Conservation (phyloP, 2,113 vertebrate species). For the Oriolus oriolus region DNA sequence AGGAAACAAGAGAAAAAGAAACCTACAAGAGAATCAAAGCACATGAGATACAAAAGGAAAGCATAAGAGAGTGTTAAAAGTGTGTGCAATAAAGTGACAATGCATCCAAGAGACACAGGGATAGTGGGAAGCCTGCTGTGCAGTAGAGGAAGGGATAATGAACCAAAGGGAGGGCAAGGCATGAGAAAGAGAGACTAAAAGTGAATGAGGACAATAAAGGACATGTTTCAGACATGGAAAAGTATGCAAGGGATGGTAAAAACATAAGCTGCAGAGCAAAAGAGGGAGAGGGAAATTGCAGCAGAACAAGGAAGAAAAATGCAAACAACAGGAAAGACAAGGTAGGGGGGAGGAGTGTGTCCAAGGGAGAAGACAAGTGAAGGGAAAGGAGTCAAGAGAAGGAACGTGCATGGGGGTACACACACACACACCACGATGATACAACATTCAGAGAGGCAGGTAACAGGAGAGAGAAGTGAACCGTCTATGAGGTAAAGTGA, state of each 20-base stretch:
- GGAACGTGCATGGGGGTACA: not conserved
- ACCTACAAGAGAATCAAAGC: not conserved
- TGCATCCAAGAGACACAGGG: not conserved
- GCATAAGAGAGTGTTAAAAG: not conserved
- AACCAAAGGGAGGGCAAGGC: not conserved
- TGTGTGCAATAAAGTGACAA: fast-evolving
- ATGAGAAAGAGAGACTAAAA: not conserved
- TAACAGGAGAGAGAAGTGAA: not conserved
- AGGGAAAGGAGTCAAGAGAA: not conserved
- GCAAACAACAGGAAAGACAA: not conserved
- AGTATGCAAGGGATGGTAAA: not conserved
- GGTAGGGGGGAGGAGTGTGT: not conserved
- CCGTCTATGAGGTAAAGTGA: not conserved
- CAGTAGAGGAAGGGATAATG: not conserved
- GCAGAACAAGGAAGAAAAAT: not conserved
- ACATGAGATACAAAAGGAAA: not conserved
- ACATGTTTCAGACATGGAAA: not conserved
- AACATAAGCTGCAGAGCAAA: not conserved
- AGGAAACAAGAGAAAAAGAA: not conserved
- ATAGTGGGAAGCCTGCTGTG: fast-evolving
- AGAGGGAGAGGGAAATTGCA: not conserved
- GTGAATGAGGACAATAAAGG: not conserved
- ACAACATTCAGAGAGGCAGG: not conserved
- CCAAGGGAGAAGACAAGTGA: not conserved
- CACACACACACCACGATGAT: not conserved